Conservation (phyloP, 2,888 invertebrate species). For the Allacma fusca region DNA sequence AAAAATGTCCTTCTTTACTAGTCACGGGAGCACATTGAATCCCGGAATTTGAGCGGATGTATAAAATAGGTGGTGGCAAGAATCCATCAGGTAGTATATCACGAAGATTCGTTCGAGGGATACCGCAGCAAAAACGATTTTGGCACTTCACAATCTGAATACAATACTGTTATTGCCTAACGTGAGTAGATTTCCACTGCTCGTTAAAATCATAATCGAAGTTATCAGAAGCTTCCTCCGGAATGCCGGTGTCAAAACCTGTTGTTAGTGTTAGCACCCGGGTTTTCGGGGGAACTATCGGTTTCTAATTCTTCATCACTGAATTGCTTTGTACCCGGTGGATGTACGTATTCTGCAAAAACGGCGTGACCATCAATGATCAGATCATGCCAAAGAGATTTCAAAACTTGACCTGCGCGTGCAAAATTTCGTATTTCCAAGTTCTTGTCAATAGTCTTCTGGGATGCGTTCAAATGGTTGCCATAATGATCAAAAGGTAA, state of each 20-base stretch:
- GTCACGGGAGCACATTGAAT: too few relatives aligned
- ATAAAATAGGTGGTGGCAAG: background rate
- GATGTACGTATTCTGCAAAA: conserved; percentile 33
- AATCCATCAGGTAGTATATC: background rate
- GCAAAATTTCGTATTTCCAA: conserved; percentile 63
- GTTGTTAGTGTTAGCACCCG: too few relatives aligned
- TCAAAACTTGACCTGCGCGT: conserved; percentile 48
- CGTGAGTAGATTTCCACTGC: background rate
- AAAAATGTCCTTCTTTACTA: too few relatives aligned
- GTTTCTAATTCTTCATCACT: too few relatives aligned
- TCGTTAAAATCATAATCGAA: background rate
- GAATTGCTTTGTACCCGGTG: too few relatives aligned
- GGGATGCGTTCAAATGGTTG: conserved; percentile 54
- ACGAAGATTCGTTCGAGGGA: background rate
- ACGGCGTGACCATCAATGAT: conserved; percentile 31
- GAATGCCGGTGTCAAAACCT: too few relatives aligned
- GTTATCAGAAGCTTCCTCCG: background rate
- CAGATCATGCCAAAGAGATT: conserved; percentile 32
- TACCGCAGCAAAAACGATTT: background rate
- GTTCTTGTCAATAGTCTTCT: conserved; percentile 39
- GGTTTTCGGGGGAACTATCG: too few relatives aligned
- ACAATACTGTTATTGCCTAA: background rate
- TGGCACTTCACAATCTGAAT: background rate
- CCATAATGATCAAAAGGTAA: conserved; percentile 59
- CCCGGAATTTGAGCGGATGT: background rate